Evolutionary conservation across 2,797 vertebrate species (phyloP).

Genomic region (Poecilia picta): DNA sequence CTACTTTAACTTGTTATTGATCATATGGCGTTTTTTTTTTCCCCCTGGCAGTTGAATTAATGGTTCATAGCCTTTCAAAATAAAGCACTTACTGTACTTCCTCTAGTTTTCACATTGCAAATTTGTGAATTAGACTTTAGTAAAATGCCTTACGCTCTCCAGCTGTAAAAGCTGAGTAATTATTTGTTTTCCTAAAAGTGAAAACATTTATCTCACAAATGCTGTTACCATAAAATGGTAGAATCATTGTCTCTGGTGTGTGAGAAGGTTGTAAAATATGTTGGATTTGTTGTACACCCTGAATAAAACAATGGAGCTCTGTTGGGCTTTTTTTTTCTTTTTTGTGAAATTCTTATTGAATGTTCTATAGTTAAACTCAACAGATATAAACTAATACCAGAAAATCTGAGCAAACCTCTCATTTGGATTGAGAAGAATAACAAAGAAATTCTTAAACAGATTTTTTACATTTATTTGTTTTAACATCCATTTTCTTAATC

Average conservation of each 20-base stretch:
- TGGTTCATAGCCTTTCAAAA: conserved; percentile 40
- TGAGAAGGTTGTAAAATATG: conserved; percentile 62
- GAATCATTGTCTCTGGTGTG: conserved; percentile 61
- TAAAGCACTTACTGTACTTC: conserved; percentile 54
- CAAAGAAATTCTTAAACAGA: neutral
- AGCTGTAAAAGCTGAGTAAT: conserved; percentile 63
- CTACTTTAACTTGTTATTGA: conserved; percentile 30
- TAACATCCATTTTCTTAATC: neutral
- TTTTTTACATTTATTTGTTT: neutral
- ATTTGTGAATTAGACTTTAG: conserved; percentile 32
- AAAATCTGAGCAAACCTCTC: neutral
- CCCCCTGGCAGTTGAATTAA: conserved; percentile 22
- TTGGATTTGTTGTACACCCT: conserved; percentile 65
- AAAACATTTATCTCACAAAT: conserved; percentile 42
- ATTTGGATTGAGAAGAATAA: neutral
- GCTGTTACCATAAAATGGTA: conserved; percentile 48
- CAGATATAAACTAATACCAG: neutral
- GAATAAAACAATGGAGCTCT: conserved; percentile 56
- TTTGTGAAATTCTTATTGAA: neutral
- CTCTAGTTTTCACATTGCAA: conserved; percentile 31
- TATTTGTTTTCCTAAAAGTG: conserved; percentile 63
- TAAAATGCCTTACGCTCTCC: conserved; percentile 68
- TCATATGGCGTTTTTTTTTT: conserved; percentile 30
- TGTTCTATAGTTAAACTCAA: neutral
- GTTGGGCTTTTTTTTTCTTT: conserved; percentile 6